A percentile compares a stretch with the other conserved stretches of the same genome.
Conservation (phyloP, 2,113 vertebrate genomes). For the Lampris megalopsis region DNA sequence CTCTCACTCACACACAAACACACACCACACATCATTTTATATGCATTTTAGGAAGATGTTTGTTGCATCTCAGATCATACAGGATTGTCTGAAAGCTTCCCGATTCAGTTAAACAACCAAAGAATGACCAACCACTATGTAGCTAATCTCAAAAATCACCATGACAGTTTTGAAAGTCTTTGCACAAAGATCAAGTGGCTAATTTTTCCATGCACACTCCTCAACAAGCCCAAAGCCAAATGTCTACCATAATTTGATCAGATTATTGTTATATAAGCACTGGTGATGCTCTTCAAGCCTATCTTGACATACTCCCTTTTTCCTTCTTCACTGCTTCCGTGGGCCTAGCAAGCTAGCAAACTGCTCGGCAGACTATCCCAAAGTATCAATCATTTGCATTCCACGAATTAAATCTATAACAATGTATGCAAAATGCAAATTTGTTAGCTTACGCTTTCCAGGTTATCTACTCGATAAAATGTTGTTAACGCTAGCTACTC, state of each 20-base stretch:
- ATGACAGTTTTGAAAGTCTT: too few species aligned
- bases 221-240: too few species aligned
- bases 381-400: neutral
- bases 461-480: neutral
- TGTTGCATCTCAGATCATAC: neutral
- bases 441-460: neutral
- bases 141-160: too few species aligned
- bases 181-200: too few species aligned
- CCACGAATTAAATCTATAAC: neutral
- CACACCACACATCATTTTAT: neutral
- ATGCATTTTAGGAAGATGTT: neutral
- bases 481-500: conserved; percentile 21
- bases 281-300: neutral
- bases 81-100: neutral
- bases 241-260: too few species aligned
- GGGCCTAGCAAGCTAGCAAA: neutral
- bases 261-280: too few species aligned
- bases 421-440: neutral
- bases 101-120: too few species aligned
- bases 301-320: neutral
- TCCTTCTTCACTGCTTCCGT: neutral
- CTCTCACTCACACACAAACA: too few species aligned
- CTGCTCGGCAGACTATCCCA: neutral
- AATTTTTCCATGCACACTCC: too few species aligned
- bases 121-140: too few species aligned